phyloP scores from a whole-genome alignment of 1,140 invertebrate species.

The Halesus radiatus region DNA sequence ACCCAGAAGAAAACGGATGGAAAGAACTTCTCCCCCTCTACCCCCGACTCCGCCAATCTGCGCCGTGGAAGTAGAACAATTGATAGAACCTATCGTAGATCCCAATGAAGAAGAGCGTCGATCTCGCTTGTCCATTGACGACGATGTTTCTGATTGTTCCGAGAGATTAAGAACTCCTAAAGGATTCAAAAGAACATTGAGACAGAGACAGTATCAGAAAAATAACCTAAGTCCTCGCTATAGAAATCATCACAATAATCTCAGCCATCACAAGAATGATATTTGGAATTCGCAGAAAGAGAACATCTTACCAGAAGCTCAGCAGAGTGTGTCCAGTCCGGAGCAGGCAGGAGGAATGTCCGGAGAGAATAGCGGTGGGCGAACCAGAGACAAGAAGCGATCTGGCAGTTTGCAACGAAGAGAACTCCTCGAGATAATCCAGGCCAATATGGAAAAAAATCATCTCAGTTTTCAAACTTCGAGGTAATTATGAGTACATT shows the following conservation, averaged over 20 bases:
- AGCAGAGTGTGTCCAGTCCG: conserved; percentile 47
- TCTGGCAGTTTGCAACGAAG: conserved; percentile 83
- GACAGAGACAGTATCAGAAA: conserved; percentile 58
- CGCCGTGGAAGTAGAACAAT: conserved; percentile 25
- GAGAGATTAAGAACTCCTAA: conserved; percentile 55
- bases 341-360: conserved; percentile 41
- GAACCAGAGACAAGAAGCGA: conserved; percentile 68
- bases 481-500: conserved; percentile 70
- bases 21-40: conserved; percentile 28
- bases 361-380: conserved; percentile 60
- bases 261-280: conserved; percentile 53
- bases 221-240: conserved; percentile 62
- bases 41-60: conserved; percentile 6
- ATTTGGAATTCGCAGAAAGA: conserved; percentile 57
- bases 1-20: conserved; percentile 55
- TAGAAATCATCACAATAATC: conserved; percentile 58
- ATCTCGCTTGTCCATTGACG: conserved; percentile 53
- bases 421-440: conserved; percentile 87
- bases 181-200: conserved; percentile 54
- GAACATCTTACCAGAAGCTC: conserved; percentile 46
- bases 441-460: conserved; percentile 93
- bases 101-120: conserved; percentile 52
- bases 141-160: conserved; percentile 56
- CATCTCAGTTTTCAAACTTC: conserved; percentile 86
- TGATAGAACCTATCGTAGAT: conserved; percentile 13